These are phyloP conservation scores for Apteryx owenii DNA, from an alignment of 2,113 vertebrate species.

Conservation along the genomic window DNA sequence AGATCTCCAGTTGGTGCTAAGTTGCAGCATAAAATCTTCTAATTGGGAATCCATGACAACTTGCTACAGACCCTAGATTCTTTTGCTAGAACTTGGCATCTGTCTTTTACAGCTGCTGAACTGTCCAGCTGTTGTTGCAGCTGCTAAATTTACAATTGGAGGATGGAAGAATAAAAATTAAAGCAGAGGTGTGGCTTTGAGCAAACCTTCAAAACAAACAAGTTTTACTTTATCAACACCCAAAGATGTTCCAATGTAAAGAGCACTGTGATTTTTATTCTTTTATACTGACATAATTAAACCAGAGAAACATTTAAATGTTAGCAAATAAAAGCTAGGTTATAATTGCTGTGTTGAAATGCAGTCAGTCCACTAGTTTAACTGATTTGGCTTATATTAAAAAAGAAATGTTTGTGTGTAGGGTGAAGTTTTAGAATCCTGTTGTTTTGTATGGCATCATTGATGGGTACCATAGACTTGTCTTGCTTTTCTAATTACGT, in stretches of 20 bases:
- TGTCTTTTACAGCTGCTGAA: constrained; percentile 22
- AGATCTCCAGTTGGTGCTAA: background rate
- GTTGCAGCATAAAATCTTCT: background rate
- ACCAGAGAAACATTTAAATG: background rate
- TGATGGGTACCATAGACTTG: background rate
- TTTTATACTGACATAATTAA: background rate
- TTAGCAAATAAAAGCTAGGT: background rate
- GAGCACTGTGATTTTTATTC: constrained; percentile 17
- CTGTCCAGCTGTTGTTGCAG: constrained; percentile 44
- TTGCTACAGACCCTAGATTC: background rate
- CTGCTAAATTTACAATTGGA: background rate
- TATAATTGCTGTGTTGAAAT: background rate
- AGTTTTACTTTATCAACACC: background rate
- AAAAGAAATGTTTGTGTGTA: background rate
- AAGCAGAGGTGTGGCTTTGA: background rate
- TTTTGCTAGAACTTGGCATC: background rate
- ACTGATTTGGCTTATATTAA: background rate
- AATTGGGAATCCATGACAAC: background rate
- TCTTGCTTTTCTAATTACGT: background rate
- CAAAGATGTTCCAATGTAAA: constrained; percentile 11
- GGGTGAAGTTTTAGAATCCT: background rate
- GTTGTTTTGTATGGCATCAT: rapidly evolving
- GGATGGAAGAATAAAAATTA: background rate
- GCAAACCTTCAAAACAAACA: background rate
- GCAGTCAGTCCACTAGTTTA: rapidly evolving